Conservation (phyloP, 2,888 invertebrate genomes). For the Drosophila infuscata region DNA sequence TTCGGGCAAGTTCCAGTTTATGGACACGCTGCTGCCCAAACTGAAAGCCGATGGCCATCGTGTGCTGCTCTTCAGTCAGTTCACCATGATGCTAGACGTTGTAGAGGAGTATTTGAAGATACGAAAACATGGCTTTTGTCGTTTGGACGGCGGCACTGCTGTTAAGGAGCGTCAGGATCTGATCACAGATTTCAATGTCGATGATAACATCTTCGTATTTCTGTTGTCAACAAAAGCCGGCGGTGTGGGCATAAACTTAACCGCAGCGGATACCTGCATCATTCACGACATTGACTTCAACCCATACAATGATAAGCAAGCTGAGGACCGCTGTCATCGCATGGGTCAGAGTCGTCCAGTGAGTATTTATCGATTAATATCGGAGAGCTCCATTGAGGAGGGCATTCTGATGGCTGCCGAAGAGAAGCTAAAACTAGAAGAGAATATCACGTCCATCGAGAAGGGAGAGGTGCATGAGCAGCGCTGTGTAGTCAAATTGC, state of each 20-base stretch:
- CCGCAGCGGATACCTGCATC: slow-evolving; percentile 97
- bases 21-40: slow-evolving; percentile 91
- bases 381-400: slow-evolving; percentile 95
- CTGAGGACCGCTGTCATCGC: slow-evolving; percentile 94
- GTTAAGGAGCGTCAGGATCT: slow-evolving; percentile 94
- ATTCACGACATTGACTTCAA: slow-evolving; percentile 99
- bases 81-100: slow-evolving; percentile 97
- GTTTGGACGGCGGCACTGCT: slow-evolving; percentile 96
- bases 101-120: slow-evolving; percentile 94
- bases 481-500: slow-evolving; percentile 91
- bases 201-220: slow-evolving; percentile 93
- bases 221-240: slow-evolving; percentile 97
- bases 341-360: slow-evolving; percentile 94
- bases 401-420: slow-evolving; percentile 95
- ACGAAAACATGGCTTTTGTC: slow-evolving; percentile 90
- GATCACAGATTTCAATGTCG: slow-evolving; percentile 94
- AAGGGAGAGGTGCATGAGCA: slow-evolving; percentile 88
- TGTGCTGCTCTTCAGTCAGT: slow-evolving; percentile 97
- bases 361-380: slow-evolving; percentile 93
- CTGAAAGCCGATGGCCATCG: slow-evolving; percentile 91
- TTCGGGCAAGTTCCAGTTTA: slow-evolving; percentile 94
- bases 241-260: slow-evolving; percentile 97
- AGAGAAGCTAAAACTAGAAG: slow-evolving; percentile 95
- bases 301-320: slow-evolving; percentile 99
- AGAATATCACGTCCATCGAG: slow-evolving; percentile 89